Base-by-base conservation (phyloP, 2,888 invertebrate genomes). In the Zelleria hepariella region DNA sequence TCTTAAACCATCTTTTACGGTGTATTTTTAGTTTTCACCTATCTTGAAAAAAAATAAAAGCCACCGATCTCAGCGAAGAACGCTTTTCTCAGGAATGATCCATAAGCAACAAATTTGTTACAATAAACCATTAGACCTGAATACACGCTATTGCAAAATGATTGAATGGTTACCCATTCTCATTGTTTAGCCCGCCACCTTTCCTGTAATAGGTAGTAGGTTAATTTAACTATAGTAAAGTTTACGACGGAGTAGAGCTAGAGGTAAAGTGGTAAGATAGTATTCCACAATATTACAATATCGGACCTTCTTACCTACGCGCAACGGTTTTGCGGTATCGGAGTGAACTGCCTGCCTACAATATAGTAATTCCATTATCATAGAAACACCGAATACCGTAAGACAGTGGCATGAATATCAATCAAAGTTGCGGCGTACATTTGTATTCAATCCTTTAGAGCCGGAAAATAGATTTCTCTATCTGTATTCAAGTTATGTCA, bases 301-400 rank as follows among this genome's bases (percentile, higher is more conserved):
- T 32, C 32, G 7, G 32, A 32, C 3, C 32, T 32, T 32, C 32
- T 32, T 10, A 7, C 7, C 32, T 42, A 10, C 15, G 15, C 32
- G 32, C 32, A 54, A 26, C 54, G 25, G 25, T 23, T 54, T 54
- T 6, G 23, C 23, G 51, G 54, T 54, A 25, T 18, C 26, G 10
- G 26, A 25, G 54, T 54, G 54, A 27, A 20, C 21, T 7, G 21
- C 51, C 54, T 25, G 24, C 26, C 21, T 25, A 54, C n/a, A n/a
- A n/a, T n/a, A n/a, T n/a, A n/a, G n/a, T 54, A 54, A 54, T 54
- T 54, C 54, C 24, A 54, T 54, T 54, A 54, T 27, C 25, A 54
- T 26, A 54, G 51, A 20, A 21, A 24, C 54, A 26, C 56, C 7
- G 56, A 42, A 56, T 21, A 42, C 42, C 56, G 56, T 47, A 56